Base-by-base conservation (phyloP, 2,888 invertebrate species). In the Elaeidobius kamerunicus region DNA sequence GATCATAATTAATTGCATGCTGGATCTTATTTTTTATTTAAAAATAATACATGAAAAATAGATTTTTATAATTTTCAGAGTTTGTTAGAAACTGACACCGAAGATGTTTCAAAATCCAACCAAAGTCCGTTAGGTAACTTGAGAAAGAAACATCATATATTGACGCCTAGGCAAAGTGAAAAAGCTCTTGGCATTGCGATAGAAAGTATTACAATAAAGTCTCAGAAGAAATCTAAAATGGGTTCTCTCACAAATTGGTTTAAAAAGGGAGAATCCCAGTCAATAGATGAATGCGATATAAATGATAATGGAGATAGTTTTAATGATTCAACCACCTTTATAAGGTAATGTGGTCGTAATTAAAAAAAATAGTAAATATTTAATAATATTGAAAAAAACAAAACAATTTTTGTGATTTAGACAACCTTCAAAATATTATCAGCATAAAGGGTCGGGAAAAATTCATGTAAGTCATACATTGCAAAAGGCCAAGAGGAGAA, bases 111-210 rank as follows among this genome's bases (percentile, higher is more conserved):
- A 14, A 83, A 87, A 60, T 78, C 81, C 1, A 88, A 86, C 62
- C 90, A 90, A 68, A 89, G 88, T 44, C 89, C 89, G 1, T 67
- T 88, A 44, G 85, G 86, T 2, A 89, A 88, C 65, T 69, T 85
- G 30, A 79, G 88, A 4, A 84, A 87, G 44, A 85, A 88, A 43
- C 82, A 84, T 59, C 82, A 85, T 64, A 84, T 88, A 36, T 72
- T 91, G 18, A 91, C 91, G 0, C 90, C 91, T 34, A 76, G 90
- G n/a, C 90, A 90, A 61, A 91, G 91, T 32, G 91, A 91, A 67
- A 78, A 86, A 12, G 85, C 88, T 41, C 76, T 91, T 23, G 79
- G 79, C 65, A 79, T 68, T 65, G 80, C 70, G 1, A 79, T 83
- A 57, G 75, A 78, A 11, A 74, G 77, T 5, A 63, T 66, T 5